Percentiles rank a stretch among this genome's conserved stretches.
phyloP scores from a whole-genome alignment of 2,113 vertebrate species.

The Engraulis encrasicolus region DNA sequence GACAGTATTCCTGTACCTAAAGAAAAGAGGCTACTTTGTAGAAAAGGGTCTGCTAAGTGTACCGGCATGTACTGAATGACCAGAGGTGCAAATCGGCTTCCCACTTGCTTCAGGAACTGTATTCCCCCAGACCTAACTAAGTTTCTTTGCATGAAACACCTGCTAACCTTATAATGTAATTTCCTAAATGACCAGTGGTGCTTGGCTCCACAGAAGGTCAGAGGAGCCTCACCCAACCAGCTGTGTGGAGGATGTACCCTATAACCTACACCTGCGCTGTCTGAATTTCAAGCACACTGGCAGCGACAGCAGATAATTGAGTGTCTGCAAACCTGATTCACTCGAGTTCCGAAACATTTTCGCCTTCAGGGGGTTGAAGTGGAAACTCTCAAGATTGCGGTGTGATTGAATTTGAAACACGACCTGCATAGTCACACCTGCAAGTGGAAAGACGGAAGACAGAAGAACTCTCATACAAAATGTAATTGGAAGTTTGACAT shows the following conservation, averaged over 20 bases:
- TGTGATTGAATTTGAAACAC: background rate
- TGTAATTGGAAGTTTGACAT: background rate
- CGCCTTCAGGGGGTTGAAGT: background rate
- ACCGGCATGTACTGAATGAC: too few species aligned
- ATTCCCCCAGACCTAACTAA: too few species aligned
- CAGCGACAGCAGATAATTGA: background rate
- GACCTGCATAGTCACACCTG: background rate
- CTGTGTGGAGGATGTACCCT: background rate
- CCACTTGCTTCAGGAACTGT: too few species aligned
- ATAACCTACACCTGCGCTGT: background rate
- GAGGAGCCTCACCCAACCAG: background rate
- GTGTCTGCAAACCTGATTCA: background rate
- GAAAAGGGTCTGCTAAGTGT: too few species aligned
- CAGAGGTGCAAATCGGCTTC: too few species aligned
- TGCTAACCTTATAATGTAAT: background rate
- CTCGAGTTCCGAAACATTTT: background rate
- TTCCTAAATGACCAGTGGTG: background rate
- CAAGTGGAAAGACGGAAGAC: background rate
- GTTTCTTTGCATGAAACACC: too few species aligned
- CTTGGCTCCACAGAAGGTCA: background rate
- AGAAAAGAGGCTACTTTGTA: too few species aligned
- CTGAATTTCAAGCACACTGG: background rate
- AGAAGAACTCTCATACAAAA: background rate
- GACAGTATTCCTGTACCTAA: too few species aligned
- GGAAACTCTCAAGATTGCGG: background rate